These are phyloP conservation scores for Habrosyne pyritoides DNA, from an alignment of 2,888 invertebrate genomes.

Conservation along the genomic window DNA sequence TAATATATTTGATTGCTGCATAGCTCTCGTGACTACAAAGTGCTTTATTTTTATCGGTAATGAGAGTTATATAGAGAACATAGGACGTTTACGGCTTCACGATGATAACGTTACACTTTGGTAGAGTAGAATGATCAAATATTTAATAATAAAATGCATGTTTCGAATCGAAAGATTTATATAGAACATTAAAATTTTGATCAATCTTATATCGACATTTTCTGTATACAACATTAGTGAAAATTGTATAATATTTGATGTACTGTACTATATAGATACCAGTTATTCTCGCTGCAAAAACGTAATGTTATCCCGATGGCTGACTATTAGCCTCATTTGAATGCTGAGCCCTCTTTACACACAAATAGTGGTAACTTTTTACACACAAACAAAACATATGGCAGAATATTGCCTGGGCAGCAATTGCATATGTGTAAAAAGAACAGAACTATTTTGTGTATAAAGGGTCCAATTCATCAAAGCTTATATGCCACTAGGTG, in stretches of 20 bases:
- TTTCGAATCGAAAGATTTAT: constrained; percentile 15
- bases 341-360: background rate
- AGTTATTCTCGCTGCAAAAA: background rate
- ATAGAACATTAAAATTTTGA: constrained; percentile 12
- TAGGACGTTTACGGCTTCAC: constrained; percentile 46
- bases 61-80: constrained; percentile 48
- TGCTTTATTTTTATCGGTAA: constrained; percentile 65
- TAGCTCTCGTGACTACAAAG: constrained; percentile 64
- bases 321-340: background rate
- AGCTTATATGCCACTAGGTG: constrained; percentile 52
- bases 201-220: constrained; percentile 28
- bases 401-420: background rate
- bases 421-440: background rate
- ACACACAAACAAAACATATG: background rate
- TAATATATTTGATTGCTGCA: constrained; percentile 64
- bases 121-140: constrained; percentile 5
- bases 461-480: constrained; percentile 18
- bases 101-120: constrained; percentile 23
- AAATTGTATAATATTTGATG: constrained; percentile 1
- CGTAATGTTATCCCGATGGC: background rate
- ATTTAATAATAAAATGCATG: constrained; percentile 11
- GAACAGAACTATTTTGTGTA: background rate
- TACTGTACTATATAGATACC: constrained; percentile 3
- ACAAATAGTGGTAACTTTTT: background rate
- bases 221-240: constrained; percentile 23